Conservation (phyloP, 2,888 invertebrate species). For the Geotrupes spiniger region DNA sequence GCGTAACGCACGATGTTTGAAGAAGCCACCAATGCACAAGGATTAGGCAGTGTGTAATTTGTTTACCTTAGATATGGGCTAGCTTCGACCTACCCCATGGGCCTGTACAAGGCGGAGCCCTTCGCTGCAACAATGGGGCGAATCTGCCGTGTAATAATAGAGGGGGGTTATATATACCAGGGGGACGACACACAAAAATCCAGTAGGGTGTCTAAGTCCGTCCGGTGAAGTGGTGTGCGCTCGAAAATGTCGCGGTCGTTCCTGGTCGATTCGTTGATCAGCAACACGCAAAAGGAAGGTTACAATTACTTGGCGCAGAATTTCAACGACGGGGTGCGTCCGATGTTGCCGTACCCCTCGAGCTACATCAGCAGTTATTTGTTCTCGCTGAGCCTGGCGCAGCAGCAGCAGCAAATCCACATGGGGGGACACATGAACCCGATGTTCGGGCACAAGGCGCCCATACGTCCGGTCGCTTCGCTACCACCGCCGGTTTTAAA, state of each 20-base stretch:
- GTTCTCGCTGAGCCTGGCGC: constrained; percentile 63
- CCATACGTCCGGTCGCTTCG: constrained; percentile 43
- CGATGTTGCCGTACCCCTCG: constrained; percentile 62
- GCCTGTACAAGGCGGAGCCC: constrained; percentile 42
- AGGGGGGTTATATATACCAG: constrained; percentile 41
- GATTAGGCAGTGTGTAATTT: constrained; percentile 43
- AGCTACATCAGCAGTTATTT: constrained; percentile 64
- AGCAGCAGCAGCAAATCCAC: constrained; percentile 53
- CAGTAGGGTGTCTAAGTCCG: constrained; percentile 26
- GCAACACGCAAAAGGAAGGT: constrained; percentile 58
- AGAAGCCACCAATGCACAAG: constrained; percentile 27
- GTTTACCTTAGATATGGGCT: constrained; percentile 35
- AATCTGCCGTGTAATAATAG: constrained; percentile 32
- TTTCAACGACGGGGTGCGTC: constrained; percentile 50
- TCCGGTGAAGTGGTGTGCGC: constrained; percentile 13
- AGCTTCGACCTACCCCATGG: constrained; percentile 31
- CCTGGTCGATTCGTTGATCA: constrained; percentile 75
- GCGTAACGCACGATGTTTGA: too few relatives aligned
- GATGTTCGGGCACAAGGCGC: constrained; percentile 42
- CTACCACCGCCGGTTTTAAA: constrained; percentile 37
- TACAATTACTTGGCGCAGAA: constrained; percentile 50
- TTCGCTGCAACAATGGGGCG: constrained; percentile 38
- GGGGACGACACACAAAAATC: constrained; percentile 26
- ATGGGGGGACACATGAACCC: constrained; percentile 44
- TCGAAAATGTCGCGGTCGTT: constrained; percentile 74